Percentiles rank a stretch among this genome's conserved stretches.
phyloP scores from a whole-genome alignment of 2,888 invertebrate genomes.

The Hetaerina titia region DNA sequence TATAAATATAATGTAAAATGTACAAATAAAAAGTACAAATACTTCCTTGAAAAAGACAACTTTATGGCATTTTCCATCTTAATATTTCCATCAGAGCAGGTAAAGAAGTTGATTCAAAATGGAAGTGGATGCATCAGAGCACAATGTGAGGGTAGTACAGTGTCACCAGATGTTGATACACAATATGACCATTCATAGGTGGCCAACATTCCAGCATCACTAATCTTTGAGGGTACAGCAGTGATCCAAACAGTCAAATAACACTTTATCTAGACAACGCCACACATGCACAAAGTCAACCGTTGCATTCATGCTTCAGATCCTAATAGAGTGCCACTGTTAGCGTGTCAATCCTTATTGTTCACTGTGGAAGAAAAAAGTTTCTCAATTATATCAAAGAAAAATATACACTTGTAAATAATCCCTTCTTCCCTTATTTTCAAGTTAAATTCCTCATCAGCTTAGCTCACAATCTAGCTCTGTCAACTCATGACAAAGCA shows the following conservation, averaged over 20 bases:
- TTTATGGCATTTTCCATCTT: not conserved
- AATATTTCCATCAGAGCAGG: not conserved
- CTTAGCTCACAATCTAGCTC: too few species aligned
- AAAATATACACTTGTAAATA: not conserved
- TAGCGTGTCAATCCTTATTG: conserved; percentile 45
- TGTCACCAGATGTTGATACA: not conserved
- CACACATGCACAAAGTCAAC: not conserved
- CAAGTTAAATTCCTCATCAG: too few species aligned
- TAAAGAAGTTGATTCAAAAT: not conserved
- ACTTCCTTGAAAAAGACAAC: not conserved
- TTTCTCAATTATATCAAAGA: not conserved
- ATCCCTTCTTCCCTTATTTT: too few species aligned
- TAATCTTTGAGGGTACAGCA: not conserved
- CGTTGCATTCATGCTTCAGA: not conserved
- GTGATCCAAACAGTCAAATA: not conserved
- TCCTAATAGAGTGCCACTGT: not conserved
- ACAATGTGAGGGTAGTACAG: not conserved
- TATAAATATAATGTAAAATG: not conserved
- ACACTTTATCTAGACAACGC: not conserved
- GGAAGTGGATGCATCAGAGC: not conserved
- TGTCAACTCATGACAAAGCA: too few species aligned
- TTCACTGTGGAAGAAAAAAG: conserved; percentile 4
- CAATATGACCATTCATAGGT: not conserved
- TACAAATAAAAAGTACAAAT: not conserved
- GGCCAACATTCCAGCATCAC: not conserved